Evolutionary conservation across 2,113 vertebrate species (phyloP).

Genomic region (Cygnus buccinator): DNA sequence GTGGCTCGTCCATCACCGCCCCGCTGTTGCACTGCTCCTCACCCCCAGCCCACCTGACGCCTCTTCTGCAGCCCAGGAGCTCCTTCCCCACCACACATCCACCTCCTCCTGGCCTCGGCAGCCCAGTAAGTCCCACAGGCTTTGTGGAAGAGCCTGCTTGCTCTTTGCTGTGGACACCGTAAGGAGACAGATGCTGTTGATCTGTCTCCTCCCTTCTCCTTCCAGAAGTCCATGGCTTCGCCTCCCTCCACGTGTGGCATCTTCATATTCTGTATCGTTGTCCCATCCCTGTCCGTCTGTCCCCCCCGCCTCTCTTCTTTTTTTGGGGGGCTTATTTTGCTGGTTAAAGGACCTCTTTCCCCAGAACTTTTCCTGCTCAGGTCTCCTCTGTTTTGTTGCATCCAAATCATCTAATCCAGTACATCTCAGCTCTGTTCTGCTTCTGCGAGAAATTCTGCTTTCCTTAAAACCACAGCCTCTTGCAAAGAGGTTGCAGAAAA

Average conservation of each 20-base stretch:
- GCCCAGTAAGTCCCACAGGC: background rate
- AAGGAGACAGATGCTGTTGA: background rate
- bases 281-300: background rate
- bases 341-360: background rate
- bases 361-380: background rate
- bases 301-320: background rate
- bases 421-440: background rate
- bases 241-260: rapidly evolving
- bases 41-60: rapidly evolving
- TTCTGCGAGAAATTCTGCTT: background rate
- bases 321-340: background rate
- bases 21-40: background rate
- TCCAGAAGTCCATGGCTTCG: rapidly evolving
- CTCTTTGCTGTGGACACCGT: background rate
- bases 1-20: background rate
- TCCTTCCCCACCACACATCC: background rate
- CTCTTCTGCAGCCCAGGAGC: background rate
- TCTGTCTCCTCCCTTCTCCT: background rate
- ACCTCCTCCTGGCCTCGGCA: background rate
- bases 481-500: background rate
- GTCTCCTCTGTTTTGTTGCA: background rate
- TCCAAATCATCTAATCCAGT: background rate
- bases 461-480: background rate
- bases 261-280: background rate
- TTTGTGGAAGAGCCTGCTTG: background rate